These are phyloP conservation scores for Indicator indicator DNA, from an alignment of 2,113 vertebrate species.

Conservation along the genomic window DNA sequence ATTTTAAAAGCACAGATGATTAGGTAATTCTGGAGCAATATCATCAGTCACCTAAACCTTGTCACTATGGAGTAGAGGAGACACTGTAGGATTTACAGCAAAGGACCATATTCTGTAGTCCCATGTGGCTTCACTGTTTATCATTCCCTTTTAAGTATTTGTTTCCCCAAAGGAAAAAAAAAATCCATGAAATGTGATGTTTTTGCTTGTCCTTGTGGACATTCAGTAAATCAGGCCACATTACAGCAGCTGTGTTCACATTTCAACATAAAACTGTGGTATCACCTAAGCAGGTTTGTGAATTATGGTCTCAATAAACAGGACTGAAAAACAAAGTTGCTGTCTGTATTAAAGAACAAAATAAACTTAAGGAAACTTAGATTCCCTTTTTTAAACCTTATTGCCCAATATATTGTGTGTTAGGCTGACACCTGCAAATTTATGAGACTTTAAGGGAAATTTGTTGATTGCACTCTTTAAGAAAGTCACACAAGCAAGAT, in stretches of 20 bases:
- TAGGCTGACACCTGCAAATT: neutral
- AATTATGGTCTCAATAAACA: conserved; percentile 42
- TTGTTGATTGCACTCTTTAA: neutral
- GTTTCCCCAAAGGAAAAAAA: conserved; percentile 12
- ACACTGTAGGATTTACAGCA: conserved; percentile 13
- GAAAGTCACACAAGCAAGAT: neutral
- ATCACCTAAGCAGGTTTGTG: conserved; percentile 22
- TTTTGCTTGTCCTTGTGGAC: conserved; percentile 18
- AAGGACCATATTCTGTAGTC: neutral
- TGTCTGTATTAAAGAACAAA: conserved; percentile 6
- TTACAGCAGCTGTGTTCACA: neutral
- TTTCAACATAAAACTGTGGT: conserved; percentile 35
- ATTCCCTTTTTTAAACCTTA: neutral
- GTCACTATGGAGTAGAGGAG: neutral
- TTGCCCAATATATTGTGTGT: neutral
- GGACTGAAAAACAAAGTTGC: neutral
- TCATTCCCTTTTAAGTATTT: conserved; percentile 25
- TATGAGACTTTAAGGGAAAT: neutral
- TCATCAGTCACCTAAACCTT: neutral
- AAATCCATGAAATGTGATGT: conserved; percentile 37
- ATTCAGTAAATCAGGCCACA: conserved; percentile 53
- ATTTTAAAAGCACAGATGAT: conserved; percentile 49
- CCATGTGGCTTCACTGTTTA: conserved; percentile 2
- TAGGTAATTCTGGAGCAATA: conserved; percentile 48
- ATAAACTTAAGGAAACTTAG: neutral